phyloP scores from a whole-genome alignment of 1,140 invertebrate genomes.

The Zaprionus ghesquierei region DNA sequence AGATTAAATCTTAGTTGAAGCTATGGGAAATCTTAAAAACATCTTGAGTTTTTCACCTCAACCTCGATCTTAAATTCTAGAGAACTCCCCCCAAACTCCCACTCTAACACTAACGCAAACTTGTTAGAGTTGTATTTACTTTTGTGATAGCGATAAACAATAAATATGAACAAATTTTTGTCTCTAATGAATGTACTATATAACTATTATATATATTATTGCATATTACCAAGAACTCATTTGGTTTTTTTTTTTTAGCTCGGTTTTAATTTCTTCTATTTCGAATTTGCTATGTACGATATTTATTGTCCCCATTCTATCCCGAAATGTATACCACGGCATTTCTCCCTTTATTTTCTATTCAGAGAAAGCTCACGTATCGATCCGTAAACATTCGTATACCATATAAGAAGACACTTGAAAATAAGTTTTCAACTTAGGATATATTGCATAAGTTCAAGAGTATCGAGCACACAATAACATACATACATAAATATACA shows the following conservation, averaged over 20 bases:
- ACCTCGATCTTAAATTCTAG: conserved; percentile 18
- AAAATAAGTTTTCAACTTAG: conserved; percentile 59
- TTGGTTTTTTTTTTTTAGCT: conserved; percentile 4
- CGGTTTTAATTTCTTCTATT: conserved; percentile 19
- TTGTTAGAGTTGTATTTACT: conserved; percentile 75
- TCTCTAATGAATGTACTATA: conserved; percentile 25
- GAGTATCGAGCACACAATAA: conserved; percentile 27
- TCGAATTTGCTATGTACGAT: conserved; percentile 55
- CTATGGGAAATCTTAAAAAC: conserved; percentile 24
- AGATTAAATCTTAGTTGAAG: conserved; percentile 58
- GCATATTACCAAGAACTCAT: conserved; percentile 32
- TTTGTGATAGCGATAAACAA: conserved; percentile 77
- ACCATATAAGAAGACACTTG: conserved; percentile 67
- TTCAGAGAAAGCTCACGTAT: conserved; percentile 8
- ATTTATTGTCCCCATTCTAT: conserved; percentile 48
- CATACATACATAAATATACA: conserved; percentile 15
- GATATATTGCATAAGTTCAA: conserved; percentile 36
- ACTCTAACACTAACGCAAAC: neutral
- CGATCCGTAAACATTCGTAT: conserved; percentile 69
- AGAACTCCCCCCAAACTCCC: neutral
- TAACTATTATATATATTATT: conserved; percentile 15
- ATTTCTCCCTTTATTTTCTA: conserved; percentile 11
- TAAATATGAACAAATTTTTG: conserved; percentile 62
- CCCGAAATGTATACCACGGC: conserved; percentile 1
- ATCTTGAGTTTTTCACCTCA: conserved; percentile 9